A percentile compares a stretch with the other conserved stretches of the same genome.
These are phyloP conservation scores for Lottia scabra DNA, from an alignment of 2,888 invertebrate species.

Conservation along the genomic window DNA sequence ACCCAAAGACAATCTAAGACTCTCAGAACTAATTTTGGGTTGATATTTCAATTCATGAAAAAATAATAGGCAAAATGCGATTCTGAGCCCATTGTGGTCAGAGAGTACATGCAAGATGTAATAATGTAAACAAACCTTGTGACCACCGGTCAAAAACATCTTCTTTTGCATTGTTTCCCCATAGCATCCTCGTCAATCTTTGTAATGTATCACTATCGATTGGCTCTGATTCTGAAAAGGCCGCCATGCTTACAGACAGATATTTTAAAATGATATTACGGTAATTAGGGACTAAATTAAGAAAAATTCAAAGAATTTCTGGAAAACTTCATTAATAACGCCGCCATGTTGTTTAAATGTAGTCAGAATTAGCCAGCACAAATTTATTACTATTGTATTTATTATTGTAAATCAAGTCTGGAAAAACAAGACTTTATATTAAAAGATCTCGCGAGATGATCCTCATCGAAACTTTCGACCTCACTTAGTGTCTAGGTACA, in stretches of 20 bases:
- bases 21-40: too few species aligned
- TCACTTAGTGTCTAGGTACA: too few species aligned
- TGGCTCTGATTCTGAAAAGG: not conserved
- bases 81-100: too few species aligned
- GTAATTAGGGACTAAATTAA: not conserved
- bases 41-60: too few species aligned
- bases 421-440: too few species aligned
- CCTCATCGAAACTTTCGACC: too few species aligned
- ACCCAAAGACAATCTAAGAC: too few species aligned
- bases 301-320: not conserved
- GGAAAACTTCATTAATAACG: constrained; percentile 10
- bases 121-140: constrained; percentile 76
- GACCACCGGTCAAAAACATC: constrained; percentile 93
- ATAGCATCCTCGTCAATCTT: constrained; percentile 82
- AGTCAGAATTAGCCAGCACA: not conserved
- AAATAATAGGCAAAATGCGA: too few species aligned
- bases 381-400: not conserved
- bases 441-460: too few species aligned
- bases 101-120: too few species aligned
- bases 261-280: not conserved
- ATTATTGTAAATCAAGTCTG: too few species aligned
- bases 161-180: constrained; percentile 86
- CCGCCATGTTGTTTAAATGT: constrained; percentile 37
- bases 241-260: not conserved
- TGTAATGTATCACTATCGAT: constrained; percentile 19